Base-by-base conservation (phyloP, 2,797 vertebrate genomes). In the Catamblyrhynchus diadema region DNA sequence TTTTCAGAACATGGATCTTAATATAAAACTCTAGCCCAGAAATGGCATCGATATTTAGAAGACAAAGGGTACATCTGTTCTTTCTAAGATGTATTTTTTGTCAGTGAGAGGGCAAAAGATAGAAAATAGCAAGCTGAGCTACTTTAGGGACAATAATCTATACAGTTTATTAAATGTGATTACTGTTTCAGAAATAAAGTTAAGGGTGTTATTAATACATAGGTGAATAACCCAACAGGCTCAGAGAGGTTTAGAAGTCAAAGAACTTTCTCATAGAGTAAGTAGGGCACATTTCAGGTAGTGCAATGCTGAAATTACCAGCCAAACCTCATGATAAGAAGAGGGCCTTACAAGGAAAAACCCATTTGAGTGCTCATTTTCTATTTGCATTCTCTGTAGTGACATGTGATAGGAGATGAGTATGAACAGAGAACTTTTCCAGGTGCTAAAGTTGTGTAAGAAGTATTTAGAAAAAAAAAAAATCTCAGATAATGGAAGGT, bases 1-100 rank as follows among this genome's bases (percentile, higher is more conserved):
- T 57, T 81, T 65, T 41, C 72, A 81, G 88, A 88, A 86, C 17
- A 30, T 2, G 7, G 50, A 62, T 90, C 85, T 95, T 93, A 66
- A 95, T 86, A 93, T 81, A 94, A 91, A 91, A 84, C 59, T 51
- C 65, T 88, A 80, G 51, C 93, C 94, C 77, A 96, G 91, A 96
- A 96, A 91, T 27, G 16, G 80, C 37, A 86, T 59, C 90, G 95
- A 94, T 96, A 95, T 95, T 96, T 95, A 93, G 96, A 86, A 92
- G 84, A 93, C 81, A 94, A 92, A 95, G 23, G 69, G 50, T 86
- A 65, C 48, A 27, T 80, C 60, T 83, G 25, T 82, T 80, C 88
- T 79, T 62, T 75, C 77, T 82, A 74, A 87, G 75, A 79, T n/a
- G 23, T 57, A 44, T 14, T 73, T 84, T 93, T 84, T 91, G 37